Conservation (phyloP, 2,888 invertebrate species). For the Trimorus sp. region DNA sequence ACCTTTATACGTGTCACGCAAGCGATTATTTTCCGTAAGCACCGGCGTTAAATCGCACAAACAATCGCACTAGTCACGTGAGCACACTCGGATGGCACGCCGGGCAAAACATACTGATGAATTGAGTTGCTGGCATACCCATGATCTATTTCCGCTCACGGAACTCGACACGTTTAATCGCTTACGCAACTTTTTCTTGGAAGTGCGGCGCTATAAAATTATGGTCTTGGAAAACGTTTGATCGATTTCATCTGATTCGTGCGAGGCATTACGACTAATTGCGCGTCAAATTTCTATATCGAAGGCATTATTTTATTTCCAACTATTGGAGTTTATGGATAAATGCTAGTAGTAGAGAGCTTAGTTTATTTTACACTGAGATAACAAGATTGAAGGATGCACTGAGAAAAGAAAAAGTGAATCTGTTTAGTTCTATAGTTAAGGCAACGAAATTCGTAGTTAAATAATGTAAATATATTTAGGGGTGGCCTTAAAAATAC, state of each 20-base stretch:
- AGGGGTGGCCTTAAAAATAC: too few species aligned
- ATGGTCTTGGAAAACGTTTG: conserved; percentile 11
- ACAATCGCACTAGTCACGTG: conserved; percentile 37
- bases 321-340: too few species aligned
- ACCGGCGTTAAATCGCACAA: conserved; percentile 41
- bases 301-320: too few species aligned
- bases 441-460: too few species aligned
- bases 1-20: conserved; percentile 53
- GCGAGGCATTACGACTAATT: background rate
- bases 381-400: too few species aligned
- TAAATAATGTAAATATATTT: too few species aligned
- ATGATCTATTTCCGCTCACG: conserved; percentile 50
- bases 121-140: conserved; percentile 32
- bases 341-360: too few species aligned
- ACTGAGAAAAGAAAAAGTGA: too few species aligned
- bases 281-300: background rate
- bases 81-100: conserved; percentile 38
- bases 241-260: conserved; percentile 5
- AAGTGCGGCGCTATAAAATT: conserved; percentile 36
- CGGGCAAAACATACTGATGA: conserved; percentile 19
- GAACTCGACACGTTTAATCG: conserved; percentile 24
- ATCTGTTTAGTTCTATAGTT: too few species aligned
- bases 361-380: too few species aligned
- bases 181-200: conserved; percentile 28
- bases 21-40: conserved; percentile 44